Evolutionary conservation across 2,797 vertebrate genomes (phyloP), one percentile per base, ranked within the genome.

Genomic region (Liasis olivaceus): DNA sequence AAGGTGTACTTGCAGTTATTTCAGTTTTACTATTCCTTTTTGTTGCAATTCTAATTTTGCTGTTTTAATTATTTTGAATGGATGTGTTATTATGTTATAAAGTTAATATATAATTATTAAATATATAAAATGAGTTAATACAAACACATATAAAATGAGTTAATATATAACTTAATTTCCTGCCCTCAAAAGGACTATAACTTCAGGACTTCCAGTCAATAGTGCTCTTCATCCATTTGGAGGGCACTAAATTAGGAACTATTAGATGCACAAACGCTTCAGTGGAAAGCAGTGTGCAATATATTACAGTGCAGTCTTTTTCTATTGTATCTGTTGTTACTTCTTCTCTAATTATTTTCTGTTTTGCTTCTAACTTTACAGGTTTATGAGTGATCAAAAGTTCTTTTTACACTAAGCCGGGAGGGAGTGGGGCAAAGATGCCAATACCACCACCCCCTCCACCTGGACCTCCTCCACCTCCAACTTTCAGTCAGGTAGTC

Each of bases 361-460:
- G 6, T 0, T 91, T 93, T 90, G 95, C 95, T 93, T 28, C 88
- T 85, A 77, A 92, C 90, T 91, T 96, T 69, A 0, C 97, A 98
- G 98, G 97, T 97, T 97, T 97, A 94, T 94, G 97, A 96, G 97
- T 96, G 97, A 96, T 96, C 96, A 91, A 96, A 96, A 91, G 94
- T 94, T 96, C 89, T 95, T 92, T 91, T 94, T 94, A 97, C 97
- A 93, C 97, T 28, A 96, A 96, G 96, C 95, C 93, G 1, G 90
- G 96, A 85, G 91, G 96, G 86, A 97, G 90, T 94, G 12, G 47
- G 96, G 96, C 96, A 98, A 98, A 96, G 97, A 99, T 99, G 99
- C 99, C 99, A 20, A 98, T 98, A 96, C 99, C 99, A 95, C 98
- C 99, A 56, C 98, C 98, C 28, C 98, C 98, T 0, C 99, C 98